Conservation (phyloP, 2,113 vertebrate species). For the Prunella himalayana region DNA sequence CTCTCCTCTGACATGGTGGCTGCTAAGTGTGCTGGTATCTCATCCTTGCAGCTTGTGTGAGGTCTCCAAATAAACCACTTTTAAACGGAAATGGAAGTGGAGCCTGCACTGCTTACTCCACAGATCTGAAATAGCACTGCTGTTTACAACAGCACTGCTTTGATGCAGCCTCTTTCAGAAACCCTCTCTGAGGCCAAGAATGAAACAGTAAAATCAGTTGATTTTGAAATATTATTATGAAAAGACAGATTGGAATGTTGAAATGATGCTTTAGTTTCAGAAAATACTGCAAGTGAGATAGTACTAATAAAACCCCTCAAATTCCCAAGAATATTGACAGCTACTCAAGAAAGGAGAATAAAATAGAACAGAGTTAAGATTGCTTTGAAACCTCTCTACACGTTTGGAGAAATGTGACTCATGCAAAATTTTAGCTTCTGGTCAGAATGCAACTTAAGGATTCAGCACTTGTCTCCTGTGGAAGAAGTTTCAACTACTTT, state of each 20-base stretch:
- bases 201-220: background rate
- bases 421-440: background rate
- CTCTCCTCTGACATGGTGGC: background rate
- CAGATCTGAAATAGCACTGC: background rate
- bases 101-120: background rate
- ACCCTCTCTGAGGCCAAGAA: background rate
- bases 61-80: background rate
- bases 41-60: background rate
- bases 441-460: background rate
- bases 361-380: background rate
- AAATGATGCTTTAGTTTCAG: background rate
- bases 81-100: background rate
- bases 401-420: rapidly evolving
- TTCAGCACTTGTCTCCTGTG: background rate
- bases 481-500: background rate
- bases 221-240: background rate
- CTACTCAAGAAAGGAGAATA: background rate
- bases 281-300: background rate
- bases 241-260: background rate
- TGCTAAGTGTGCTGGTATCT: background rate
- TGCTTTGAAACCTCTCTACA: background rate
- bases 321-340: background rate
- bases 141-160: background rate
- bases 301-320: background rate
- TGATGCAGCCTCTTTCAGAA: background rate